phyloP scores from a whole-genome alignment of 1,140 invertebrate species.

The Drosophila nikananu region DNA sequence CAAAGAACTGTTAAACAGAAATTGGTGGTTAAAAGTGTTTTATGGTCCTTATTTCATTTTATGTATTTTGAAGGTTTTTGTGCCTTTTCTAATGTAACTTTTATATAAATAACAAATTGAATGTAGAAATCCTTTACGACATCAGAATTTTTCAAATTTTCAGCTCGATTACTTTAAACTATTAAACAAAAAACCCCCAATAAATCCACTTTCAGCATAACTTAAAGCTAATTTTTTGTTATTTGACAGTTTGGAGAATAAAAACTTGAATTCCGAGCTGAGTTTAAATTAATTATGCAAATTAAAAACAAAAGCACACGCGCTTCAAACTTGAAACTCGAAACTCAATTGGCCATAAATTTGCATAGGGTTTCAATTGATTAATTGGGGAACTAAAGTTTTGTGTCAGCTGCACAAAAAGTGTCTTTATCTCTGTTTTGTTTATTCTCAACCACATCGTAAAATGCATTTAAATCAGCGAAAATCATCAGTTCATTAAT shows the following conservation, averaged over 20 bases:
- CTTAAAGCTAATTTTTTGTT: slow-evolving; percentile 10
- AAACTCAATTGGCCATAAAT: slow-evolving; percentile 36
- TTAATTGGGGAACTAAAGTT: slow-evolving; percentile 44
- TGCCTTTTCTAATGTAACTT: not conserved
- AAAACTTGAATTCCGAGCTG: slow-evolving; percentile 6
- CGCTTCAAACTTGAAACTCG: slow-evolving; percentile 9
- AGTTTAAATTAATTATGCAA: slow-evolving; percentile 60
- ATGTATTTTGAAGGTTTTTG: not conserved
- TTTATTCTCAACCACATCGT: not conserved
- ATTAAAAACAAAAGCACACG: slow-evolving; percentile 32
- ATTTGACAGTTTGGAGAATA: slow-evolving; percentile 9
- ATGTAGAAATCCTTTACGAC: too few species aligned
- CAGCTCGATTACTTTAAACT: not conserved
- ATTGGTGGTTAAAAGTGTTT: slow-evolving; percentile 2
- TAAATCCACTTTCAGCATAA: not conserved
- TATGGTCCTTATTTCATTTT: not conserved
- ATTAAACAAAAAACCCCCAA: not conserved
- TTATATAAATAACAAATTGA: too few species aligned
- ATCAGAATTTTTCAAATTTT: too few species aligned
- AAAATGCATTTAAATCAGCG: slow-evolving; percentile 29
- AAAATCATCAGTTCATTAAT: slow-evolving; percentile 74
- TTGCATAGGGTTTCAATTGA: slow-evolving; percentile 54
- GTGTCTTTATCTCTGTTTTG: slow-evolving; percentile 28
- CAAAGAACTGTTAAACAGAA: not conserved
- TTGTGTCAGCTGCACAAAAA: slow-evolving; percentile 2